Conservation (phyloP, 2,113 vertebrate species). For the Glaucidium brasilianum region DNA sequence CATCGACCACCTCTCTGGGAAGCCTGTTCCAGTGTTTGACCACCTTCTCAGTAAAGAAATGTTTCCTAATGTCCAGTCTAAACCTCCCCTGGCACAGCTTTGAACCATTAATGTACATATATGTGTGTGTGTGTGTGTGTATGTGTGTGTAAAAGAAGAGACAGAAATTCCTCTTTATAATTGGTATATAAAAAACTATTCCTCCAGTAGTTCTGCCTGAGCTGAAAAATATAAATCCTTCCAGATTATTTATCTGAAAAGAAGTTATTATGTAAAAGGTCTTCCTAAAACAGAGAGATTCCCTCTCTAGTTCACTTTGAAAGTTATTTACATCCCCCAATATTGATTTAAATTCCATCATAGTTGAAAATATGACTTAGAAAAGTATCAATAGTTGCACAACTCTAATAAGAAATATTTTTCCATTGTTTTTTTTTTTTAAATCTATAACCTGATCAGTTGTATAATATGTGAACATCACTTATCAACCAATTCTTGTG, state of each 20-base stretch:
- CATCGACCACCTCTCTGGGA: neutral
- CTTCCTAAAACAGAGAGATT: neutral
- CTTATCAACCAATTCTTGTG: neutral
- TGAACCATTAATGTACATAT: neutral
- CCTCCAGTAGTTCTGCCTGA: neutral
- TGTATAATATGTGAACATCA: neutral
- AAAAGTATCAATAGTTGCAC: neutral
- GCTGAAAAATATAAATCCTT: neutral
- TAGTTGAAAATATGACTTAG: neutral
- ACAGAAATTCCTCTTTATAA: neutral
- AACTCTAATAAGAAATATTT: neutral
- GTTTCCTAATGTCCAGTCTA: neutral
- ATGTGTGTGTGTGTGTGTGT: fast-evolving
- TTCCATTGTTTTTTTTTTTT: neutral
- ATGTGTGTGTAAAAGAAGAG: neutral
- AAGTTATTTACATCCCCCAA: neutral
- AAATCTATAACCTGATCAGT: neutral
- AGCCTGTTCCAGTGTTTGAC: neutral
- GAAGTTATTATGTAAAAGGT: neutral
- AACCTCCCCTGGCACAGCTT: neutral
- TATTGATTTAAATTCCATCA: neutral
- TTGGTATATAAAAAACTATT: neutral
- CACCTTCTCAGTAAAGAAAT: neutral
- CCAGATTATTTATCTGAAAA: neutral
- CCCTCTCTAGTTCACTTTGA: neutral